Base-by-base conservation (phyloP, 2,888 invertebrate genomes). In the Chaetogeoica ovagalla region DNA sequence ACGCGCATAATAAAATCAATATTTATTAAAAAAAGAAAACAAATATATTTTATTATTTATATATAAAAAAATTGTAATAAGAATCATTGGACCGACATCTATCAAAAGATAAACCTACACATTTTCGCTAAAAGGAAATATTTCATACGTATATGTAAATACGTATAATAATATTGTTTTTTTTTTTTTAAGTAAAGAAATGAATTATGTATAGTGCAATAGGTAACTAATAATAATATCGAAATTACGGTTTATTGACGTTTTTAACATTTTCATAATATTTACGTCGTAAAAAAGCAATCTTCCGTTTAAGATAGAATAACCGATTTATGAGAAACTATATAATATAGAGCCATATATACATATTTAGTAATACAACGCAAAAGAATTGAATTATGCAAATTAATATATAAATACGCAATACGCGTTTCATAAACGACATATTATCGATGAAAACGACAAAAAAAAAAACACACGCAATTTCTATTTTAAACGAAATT, bases 181-280 rank as follows among this genome's bases (percentile, higher is more conserved):
- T 43, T 43, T 43, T 43, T 37, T 52, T 57, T 57, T 13, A 39
- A 57, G n/a, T 48, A 8, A 13, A 19, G 1, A 30, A 63, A 52
- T 39, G 37, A 73, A 63, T 55, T 73, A 52, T 55, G 21, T 73
- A 68, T 19, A 9, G 39, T 1, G 3, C 30, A 4, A 30, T 30
- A 48, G 48, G 1, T 52, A 52, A 1, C 37, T 57, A 57, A 37
- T 57, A 57, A 37, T 57, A 70, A 57, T 73, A 63, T 13, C 23
- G 48, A 73, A 52, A 63, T 63, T 52, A 52, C 17, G 30, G 21
- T 73, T 63, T 62, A 73, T 73, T 52, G 62, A 11, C 9, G 19
- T 63, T 73, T 48, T 15, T n/a, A 17, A 48, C 52, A 13, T 15
- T 11, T 73, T 62, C 9, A 43, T 7, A 39, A 60, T 72, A 59